These are phyloP conservation scores for Acanthosepion lycidas DNA, from an alignment of 2,888 invertebrate genomes.

Conservation along the genomic window DNA sequence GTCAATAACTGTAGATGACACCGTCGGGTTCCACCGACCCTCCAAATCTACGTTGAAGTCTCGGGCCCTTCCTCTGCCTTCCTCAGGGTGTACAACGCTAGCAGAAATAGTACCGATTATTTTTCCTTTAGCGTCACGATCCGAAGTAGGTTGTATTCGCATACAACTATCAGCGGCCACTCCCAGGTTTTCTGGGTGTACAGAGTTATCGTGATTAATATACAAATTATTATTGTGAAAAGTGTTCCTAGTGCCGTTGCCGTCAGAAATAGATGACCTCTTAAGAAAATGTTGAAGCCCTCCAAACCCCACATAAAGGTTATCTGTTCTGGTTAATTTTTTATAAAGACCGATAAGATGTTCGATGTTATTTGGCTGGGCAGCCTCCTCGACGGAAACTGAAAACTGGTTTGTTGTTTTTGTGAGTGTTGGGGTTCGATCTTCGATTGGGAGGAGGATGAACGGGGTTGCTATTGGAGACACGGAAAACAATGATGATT, in stretches of 20 bases:
- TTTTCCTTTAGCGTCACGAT: neutral
- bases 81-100: neutral
- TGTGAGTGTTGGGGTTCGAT: neutral
- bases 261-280: neutral
- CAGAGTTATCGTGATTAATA: neutral
- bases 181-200: neutral
- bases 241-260: neutral
- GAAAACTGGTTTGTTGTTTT: neutral
- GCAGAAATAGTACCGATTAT: neutral
- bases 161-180: neutral
- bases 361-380: neutral
- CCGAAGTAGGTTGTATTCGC: neutral
- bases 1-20: neutral
- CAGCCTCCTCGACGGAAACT: neutral
- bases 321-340: neutral
- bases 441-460: neutral
- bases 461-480: neutral
- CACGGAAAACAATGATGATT: neutral
- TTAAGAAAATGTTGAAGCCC: neutral
- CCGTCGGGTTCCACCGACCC: neutral
- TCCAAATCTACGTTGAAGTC: neutral
- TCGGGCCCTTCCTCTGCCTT: neutral
- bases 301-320: neutral
- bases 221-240: neutral
- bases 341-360: neutral